Conservation (phyloP, 2,888 invertebrate genomes). For the Lithophane leautieri region DNA sequence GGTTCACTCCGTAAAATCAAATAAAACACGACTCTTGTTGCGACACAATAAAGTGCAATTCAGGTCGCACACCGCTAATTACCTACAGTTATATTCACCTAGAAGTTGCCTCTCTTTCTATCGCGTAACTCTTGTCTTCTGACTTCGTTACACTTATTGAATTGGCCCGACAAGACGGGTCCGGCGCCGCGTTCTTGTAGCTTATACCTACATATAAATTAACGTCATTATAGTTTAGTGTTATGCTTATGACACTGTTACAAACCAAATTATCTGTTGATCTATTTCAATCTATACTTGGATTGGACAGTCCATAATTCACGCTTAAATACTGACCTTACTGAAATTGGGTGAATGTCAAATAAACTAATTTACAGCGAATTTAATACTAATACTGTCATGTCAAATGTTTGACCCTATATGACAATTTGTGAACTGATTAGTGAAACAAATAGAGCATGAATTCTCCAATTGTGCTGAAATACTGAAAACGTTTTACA, state of each 20-base stretch:
- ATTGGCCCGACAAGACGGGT: no score
- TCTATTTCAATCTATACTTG: slow-evolving; percentile 23
- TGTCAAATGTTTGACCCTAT: slow-evolving; percentile 43
- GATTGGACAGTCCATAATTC: slow-evolving; percentile 33
- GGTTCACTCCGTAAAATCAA: no score
- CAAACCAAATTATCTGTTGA: slow-evolving; percentile 22
- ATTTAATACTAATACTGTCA: slow-evolving; percentile 43
- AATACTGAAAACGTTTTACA: neutral
- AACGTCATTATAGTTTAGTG: neutral
- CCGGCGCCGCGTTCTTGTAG: no score
- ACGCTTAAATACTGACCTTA: slow-evolving; percentile 32
- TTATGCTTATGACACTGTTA: neutral
- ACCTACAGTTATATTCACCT: no score
- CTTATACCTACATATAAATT: neutral
- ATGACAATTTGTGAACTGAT: slow-evolving; percentile 43
- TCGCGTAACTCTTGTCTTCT: no score
- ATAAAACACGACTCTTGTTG: no score
- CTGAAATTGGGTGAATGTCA: slow-evolving; percentile 56
- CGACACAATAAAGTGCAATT: no score
- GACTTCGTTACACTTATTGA: no score
- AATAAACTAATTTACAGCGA: slow-evolving; percentile 21
- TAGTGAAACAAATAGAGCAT: slow-evolving; percentile 24
- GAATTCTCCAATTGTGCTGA: neutral
- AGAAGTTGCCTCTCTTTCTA: no score
- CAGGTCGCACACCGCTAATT: no score